Evolutionary conservation across 2,797 vertebrate species (phyloP).

Genomic region (Coilia nasus): DNA sequence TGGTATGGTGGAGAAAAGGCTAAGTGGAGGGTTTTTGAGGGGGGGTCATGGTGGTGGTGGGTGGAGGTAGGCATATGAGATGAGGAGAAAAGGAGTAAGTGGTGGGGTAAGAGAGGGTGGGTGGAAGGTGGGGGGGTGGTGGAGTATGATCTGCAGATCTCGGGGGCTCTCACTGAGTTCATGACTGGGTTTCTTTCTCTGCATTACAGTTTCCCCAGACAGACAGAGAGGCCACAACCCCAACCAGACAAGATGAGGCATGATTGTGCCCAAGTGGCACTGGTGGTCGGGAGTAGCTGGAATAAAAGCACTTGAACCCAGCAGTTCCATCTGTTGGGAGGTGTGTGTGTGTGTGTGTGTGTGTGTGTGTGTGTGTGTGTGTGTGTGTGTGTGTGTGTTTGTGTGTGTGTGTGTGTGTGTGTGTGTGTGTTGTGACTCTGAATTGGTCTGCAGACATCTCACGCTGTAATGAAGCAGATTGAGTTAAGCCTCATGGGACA

Average conservation of each 20-base stretch:
- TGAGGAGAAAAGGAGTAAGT: too few relatives aligned
- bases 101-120: too few relatives aligned
- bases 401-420: not conserved
- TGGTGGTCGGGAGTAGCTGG: not conserved
- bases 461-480: not conserved
- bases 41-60: too few relatives aligned
- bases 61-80: too few relatives aligned
- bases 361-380: not conserved
- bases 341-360: too few relatives aligned
- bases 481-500: not conserved
- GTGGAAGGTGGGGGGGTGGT: too few relatives aligned
- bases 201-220: not conserved
- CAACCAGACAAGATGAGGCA: not conserved
- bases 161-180: not conserved
- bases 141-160: not conserved
- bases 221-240: not conserved
- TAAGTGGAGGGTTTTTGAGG: constrained; percentile 41
- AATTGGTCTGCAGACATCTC: not conserved
- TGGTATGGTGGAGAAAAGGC: too few relatives aligned
- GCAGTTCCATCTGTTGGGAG: not conserved
- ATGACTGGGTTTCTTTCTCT: not conserved
- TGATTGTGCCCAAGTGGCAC: not conserved
- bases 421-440: not conserved
- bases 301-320: not conserved
- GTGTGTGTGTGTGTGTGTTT: not conserved